Percentiles rank a stretch among this genome's conserved stretches.
Evolutionary conservation across 2,888 invertebrate genomes (phyloP).

Genomic region (Trissoscelio sp.): DNA sequence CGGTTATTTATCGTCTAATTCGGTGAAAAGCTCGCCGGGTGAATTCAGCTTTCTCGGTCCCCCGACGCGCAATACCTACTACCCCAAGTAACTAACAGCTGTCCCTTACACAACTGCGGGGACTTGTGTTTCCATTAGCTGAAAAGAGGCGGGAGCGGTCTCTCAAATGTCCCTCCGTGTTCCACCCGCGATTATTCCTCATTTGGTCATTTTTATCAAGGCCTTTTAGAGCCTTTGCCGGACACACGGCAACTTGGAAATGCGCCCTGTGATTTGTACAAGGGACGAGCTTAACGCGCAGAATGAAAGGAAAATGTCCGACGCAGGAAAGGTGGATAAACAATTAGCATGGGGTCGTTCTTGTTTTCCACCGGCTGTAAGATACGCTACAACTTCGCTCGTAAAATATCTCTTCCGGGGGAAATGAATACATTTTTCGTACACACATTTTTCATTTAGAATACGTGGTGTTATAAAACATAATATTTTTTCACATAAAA

Average conservation of each 20-base stretch:
- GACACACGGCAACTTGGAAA: constrained; percentile 28
- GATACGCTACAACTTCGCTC: not conserved
- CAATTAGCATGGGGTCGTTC: constrained; percentile 35
- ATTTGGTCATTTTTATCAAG: constrained; percentile 73
- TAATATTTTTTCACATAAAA: too few relatives aligned
- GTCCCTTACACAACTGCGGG: constrained; percentile 68
- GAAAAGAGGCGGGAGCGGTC: constrained; percentile 71
- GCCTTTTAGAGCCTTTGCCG: constrained; percentile 61
- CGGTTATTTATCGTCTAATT: constrained; percentile 77
- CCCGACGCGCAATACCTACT: constrained; percentile 20
- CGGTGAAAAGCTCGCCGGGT: constrained; percentile 73
- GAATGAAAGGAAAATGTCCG: constrained; percentile 17
- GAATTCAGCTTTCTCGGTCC: constrained; percentile 67
- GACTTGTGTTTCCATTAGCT: constrained; percentile 76
- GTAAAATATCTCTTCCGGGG: constrained; percentile 12
- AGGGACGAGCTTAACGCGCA: not conserved
- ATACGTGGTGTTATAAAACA: not conserved
- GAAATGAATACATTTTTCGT: constrained; percentile 10
- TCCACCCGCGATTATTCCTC: constrained; percentile 72
- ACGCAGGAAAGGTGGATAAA: constrained; percentile 42
- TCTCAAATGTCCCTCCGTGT: constrained; percentile 68
- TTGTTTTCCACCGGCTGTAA: constrained; percentile 10
- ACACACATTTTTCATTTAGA: not conserved
- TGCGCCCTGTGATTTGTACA: constrained; percentile 17
- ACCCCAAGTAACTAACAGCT: constrained; percentile 64